phyloP scores from a whole-genome alignment of 2,797 vertebrate genomes.

The Melanogrammus aeglefinus region DNA sequence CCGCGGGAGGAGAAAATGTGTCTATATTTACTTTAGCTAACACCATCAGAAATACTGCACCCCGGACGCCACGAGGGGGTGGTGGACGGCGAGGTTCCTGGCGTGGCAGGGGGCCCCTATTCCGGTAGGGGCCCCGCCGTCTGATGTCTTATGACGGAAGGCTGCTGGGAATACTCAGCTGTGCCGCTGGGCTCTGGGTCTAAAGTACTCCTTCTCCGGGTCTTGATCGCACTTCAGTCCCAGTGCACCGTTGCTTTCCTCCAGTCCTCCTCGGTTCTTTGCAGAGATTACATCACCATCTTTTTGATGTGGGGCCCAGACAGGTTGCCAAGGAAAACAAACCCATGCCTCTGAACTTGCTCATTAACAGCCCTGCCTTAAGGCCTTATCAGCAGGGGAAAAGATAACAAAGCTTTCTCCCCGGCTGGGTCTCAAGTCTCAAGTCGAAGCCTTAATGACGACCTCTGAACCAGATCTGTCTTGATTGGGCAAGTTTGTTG shows the following conservation, averaged over 20 bases:
- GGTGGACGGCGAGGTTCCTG: slow-evolving; percentile 1
- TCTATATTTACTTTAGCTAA: slow-evolving; percentile 25
- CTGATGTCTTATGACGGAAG: slow-evolving; percentile 23
- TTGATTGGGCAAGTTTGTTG: not conserved
- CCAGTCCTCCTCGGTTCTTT: too few species aligned
- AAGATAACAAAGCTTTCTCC: not conserved
- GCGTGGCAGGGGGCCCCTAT: not conserved
- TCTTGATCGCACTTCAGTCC: not conserved
- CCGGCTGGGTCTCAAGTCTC: not conserved
- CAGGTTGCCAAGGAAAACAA: slow-evolving; percentile 31
- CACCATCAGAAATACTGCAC: slow-evolving; percentile 15
- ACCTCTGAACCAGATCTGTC: not conserved
- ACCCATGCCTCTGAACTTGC: not conserved
- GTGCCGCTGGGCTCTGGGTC: not conserved
- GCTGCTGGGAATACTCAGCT: not conserved
- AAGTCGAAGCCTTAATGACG: not conserved
- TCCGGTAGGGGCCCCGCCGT: slow-evolving; percentile 14
- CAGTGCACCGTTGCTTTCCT: too few species aligned
- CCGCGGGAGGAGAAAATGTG: not conserved
- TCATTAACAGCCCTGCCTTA: not conserved
- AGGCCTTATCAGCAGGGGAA: not conserved
- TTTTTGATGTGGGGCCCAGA: slow-evolving; percentile 13
- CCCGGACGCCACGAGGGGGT: not conserved
- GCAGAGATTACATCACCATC: not conserved
- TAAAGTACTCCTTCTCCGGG: not conserved